These are phyloP conservation scores for Catostylus mosaicus DNA, from an alignment of 30 jellyfish, hydroid and myxozoan species.

Conservation along the genomic window DNA sequence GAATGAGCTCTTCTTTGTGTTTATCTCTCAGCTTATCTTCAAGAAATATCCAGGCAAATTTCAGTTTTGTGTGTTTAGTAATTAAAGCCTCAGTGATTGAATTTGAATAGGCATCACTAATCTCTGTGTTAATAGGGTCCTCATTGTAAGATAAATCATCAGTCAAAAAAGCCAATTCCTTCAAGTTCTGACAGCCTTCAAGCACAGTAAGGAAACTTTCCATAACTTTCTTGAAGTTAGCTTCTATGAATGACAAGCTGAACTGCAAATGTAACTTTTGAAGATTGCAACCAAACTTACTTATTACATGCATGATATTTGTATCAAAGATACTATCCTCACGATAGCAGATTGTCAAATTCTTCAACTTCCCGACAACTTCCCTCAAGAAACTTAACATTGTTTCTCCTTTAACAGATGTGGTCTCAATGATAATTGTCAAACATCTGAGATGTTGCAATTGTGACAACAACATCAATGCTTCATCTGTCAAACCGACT, in stretches of 20 bases:
- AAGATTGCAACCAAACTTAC: not conserved
- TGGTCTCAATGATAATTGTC: not conserved
- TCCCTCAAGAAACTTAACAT: not conserved
- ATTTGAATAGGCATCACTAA: not conserved
- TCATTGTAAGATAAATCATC: not conserved
- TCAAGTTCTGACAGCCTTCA: conserved; percentile 4
- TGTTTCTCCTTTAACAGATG: not conserved
- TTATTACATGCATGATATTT: not conserved
- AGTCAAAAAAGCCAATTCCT: not conserved
- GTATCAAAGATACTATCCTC: not conserved
- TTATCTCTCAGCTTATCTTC: not conserved
- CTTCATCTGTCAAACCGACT: not conserved
- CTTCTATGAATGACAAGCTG: not conserved
- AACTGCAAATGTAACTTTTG: not conserved
- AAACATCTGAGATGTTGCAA: not conserved
- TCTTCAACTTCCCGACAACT: not conserved
- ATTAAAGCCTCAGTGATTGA: not conserved
- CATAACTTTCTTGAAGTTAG: not conserved
- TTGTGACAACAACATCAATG: not conserved
- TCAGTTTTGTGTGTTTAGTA: not conserved
- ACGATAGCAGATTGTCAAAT: not conserved
- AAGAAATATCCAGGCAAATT: not conserved
- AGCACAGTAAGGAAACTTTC: not conserved
- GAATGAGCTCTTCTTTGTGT: not conserved
- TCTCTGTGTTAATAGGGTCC: not conserved